These are phyloP conservation scores for Idaea dimidiata DNA, from an alignment of 2,888 invertebrate genomes.

Conservation along the genomic window DNA sequence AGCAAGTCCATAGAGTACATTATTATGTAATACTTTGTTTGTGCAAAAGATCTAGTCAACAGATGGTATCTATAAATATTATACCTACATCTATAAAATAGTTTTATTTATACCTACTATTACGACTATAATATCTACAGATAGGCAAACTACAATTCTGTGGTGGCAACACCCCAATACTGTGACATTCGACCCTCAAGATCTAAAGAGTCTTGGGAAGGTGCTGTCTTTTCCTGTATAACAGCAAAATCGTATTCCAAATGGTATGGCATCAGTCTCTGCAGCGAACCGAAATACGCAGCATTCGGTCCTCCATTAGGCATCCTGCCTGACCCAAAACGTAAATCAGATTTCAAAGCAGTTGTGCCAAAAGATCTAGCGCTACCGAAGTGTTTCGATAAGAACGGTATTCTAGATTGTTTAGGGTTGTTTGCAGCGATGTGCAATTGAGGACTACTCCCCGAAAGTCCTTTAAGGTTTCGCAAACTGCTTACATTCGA, in stretches of 20 bases:
- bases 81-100: slow-evolving; percentile 53
- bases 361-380: slow-evolving; percentile 88
- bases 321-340: slow-evolving; percentile 80
- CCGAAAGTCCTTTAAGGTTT: slow-evolving; percentile 83
- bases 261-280: slow-evolving; percentile 89
- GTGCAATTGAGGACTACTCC: slow-evolving; percentile 86
- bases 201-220: slow-evolving; percentile 86
- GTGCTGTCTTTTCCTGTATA: slow-evolving; percentile 87
- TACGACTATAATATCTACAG: slow-evolving; percentile 71
- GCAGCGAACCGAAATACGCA: slow-evolving; percentile 92
- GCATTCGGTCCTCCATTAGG: slow-evolving; percentile 91
- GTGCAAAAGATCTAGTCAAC: slow-evolving; percentile 80
- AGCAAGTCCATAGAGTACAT: slow-evolving; percentile 69
- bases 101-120: slow-evolving; percentile 68
- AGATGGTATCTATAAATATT: slow-evolving; percentile 70
- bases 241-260: slow-evolving; percentile 92
- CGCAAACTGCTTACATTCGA: slow-evolving; percentile 76
- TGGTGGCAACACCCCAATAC: slow-evolving; percentile 95
- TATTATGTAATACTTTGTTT: slow-evolving; percentile 73
- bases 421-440: slow-evolving; percentile 64
- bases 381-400: slow-evolving; percentile 89
- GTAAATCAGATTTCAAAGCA: slow-evolving; percentile 79
- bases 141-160: slow-evolving; percentile 69
- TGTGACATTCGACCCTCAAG: slow-evolving; percentile 92
- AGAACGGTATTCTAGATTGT: slow-evolving; percentile 68